phyloP scores from a whole-genome alignment of 2,888 invertebrate species.

The Tryphoninae sp. region DNA sequence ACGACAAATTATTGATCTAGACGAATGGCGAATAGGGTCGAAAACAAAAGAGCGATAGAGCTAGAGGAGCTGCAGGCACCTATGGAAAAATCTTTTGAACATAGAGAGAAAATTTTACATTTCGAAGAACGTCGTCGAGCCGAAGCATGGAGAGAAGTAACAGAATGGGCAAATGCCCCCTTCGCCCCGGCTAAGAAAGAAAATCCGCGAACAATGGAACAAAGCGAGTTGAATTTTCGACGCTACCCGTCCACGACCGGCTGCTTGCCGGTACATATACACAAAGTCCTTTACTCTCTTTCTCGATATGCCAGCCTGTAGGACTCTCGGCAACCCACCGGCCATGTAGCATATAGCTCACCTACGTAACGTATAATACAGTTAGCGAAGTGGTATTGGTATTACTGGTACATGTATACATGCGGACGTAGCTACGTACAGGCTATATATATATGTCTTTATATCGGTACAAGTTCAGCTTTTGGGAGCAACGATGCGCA shows the following conservation, averaged over 20 bases:
- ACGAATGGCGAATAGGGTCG: no score
- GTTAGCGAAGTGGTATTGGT: slow-evolving; percentile 31
- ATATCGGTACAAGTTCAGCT: slow-evolving; percentile 35
- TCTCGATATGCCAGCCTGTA: slow-evolving; percentile 49
- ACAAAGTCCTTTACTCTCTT: slow-evolving; percentile 63
- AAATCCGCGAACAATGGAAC: slow-evolving; percentile 75
- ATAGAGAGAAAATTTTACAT: slow-evolving; percentile 44
- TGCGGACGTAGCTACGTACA: not conserved
- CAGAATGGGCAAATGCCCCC: not conserved
- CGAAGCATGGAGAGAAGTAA: slow-evolving; percentile 15
- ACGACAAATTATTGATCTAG: no score
- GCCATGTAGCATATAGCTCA: slow-evolving; percentile 10
- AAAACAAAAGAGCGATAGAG: not conserved
- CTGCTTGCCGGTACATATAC: slow-evolving; percentile 63
- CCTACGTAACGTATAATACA: slow-evolving; percentile 19
- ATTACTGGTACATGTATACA: not conserved
- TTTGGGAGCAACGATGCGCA: slow-evolving; percentile 46
- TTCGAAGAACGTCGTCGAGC: slow-evolving; percentile 39
- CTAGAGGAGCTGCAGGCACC: not conserved
- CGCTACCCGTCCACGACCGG: slow-evolving; percentile 71
- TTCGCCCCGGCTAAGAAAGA: slow-evolving; percentile 57
- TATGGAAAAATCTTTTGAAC: not conserved
- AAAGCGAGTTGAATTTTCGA: slow-evolving; percentile 75
- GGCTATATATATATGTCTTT: not conserved
- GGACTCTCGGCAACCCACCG: slow-evolving; percentile 24